Evolutionary conservation across 1,140 invertebrate genomes (phyloP), one percentile per base, ranked within the genome.

Genomic region (Pinna nobilis): DNA sequence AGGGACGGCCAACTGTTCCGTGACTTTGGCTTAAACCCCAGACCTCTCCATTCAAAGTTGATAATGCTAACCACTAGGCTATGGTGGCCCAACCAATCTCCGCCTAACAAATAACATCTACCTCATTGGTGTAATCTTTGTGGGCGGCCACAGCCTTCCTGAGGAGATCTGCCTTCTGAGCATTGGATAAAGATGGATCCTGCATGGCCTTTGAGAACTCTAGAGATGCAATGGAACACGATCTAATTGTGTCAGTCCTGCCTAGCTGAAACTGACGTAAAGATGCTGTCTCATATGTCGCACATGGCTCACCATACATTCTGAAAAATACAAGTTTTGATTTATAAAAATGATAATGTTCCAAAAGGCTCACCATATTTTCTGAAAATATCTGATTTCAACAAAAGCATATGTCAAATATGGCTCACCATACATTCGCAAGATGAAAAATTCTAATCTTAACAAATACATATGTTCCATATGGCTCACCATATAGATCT

Each of bases 171-270:
- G 66, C 78, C 50, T 86, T 85, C n/a, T 79, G 72, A 63, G 88
- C 86, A 35, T 89, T 83, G 3, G 90, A 80, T 13, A 87, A 79
- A 37, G 80, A 82, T 13, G 71, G 49, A 82, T 92, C 88, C 3
- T 91, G 80, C 93, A 97, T 88, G 0, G 91, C 89, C 84, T 92
- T 90, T 13, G 94, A 94, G 89, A 97, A 97, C 9, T 92, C 89
- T 0, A 95, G 78, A 0, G 94, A 94, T 87, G 96, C 95, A 1
- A 90, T 87, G 0, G 94, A 95, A 80, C 95, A 96, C 0, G 95
- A 96, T 49, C 96, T 91, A 75, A 98, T 98, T 0, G 95, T 96
- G 89, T 98, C 96, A 0, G 96, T 98, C 57, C 96, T 91, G 1
- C 96, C 95, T 66, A 93, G 91, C 15, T 92, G 86, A 84, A 94